Conservation (phyloP, 2,797 vertebrate species). For the Mormyrus hasselquistii region DNA sequence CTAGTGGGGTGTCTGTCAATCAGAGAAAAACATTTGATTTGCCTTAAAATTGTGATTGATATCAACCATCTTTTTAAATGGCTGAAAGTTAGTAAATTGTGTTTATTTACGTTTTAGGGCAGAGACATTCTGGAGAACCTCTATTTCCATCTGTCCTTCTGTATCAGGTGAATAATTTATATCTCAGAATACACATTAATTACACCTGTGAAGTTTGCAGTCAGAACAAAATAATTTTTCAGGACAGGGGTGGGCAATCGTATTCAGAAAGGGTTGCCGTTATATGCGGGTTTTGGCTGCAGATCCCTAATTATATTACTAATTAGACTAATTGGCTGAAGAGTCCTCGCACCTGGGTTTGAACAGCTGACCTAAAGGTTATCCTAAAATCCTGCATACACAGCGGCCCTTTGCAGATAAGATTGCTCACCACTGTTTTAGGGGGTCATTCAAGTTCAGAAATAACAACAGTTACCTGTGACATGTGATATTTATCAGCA, state of each 20-base stretch:
- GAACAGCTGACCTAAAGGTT: background rate
- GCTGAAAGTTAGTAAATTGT: background rate
- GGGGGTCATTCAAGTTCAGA: background rate
- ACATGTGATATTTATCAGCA: background rate
- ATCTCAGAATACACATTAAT: slow-evolving; percentile 52
- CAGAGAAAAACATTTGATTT: background rate
- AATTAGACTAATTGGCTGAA: background rate
- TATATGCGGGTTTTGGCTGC: background rate
- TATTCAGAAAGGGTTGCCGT: background rate
- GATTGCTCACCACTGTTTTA: background rate
- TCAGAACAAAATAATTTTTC: background rate
- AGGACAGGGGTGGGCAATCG: background rate
- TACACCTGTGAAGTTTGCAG: slow-evolving; percentile 52
- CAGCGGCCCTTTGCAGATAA: background rate
- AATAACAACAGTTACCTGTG: background rate
- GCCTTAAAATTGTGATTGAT: slow-evolving; percentile 3
- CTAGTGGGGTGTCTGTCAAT: background rate
- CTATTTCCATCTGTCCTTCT: background rate
- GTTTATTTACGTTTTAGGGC: background rate
- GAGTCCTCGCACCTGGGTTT: background rate
- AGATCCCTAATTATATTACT: background rate
- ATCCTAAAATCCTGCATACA: background rate
- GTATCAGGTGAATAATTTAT: slow-evolving; percentile 36
- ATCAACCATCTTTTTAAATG: background rate
- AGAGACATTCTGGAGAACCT: background rate